Conservation (phyloP, 1,140 invertebrate genomes). For the Calephelis nemesis region DNA sequence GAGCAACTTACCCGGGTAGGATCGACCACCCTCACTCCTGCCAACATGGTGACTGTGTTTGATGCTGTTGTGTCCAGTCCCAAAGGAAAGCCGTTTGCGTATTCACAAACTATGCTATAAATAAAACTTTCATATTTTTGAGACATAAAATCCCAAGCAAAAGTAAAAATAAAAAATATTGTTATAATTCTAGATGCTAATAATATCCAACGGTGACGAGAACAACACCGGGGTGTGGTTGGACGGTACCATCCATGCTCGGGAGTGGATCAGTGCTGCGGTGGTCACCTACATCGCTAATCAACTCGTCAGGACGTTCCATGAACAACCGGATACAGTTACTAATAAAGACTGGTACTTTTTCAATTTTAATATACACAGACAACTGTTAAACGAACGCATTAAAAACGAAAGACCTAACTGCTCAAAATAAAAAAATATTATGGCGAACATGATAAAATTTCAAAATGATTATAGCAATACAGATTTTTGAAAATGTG, state of each 20-base stretch:
- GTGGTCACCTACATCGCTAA: conserved; percentile 82
- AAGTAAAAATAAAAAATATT: too few species aligned
- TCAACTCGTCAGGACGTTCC: conserved; percentile 74
- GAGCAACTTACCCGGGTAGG: too few species aligned
- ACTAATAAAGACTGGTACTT: conserved; percentile 64
- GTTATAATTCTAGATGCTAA: conserved; percentile 64
- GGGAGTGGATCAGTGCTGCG: conserved; percentile 86
- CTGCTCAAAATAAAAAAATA: too few species aligned
- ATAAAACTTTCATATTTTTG: conserved; percentile 2
- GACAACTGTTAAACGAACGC: too few species aligned
- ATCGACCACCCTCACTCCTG: too few species aligned
- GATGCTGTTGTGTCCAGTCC: too few species aligned
- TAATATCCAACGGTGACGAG: conserved; percentile 65
- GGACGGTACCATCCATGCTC: conserved; percentile 82
- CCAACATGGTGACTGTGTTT: too few species aligned
- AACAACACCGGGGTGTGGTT: conserved; percentile 63
- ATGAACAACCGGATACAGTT: conserved; percentile 44
- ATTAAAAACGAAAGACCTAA: too few species aligned
- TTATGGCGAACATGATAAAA: too few species aligned
- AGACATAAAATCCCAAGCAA: conserved; percentile 1
- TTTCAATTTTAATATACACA: not conserved
- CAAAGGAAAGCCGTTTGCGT: too few species aligned
- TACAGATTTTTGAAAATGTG: too few species aligned
- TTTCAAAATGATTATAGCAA: too few species aligned
- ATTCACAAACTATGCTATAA: not conserved